phyloP scores from a whole-genome alignment of 2,113 vertebrate genomes.

The Plecturocebus donacophilus region DNA sequence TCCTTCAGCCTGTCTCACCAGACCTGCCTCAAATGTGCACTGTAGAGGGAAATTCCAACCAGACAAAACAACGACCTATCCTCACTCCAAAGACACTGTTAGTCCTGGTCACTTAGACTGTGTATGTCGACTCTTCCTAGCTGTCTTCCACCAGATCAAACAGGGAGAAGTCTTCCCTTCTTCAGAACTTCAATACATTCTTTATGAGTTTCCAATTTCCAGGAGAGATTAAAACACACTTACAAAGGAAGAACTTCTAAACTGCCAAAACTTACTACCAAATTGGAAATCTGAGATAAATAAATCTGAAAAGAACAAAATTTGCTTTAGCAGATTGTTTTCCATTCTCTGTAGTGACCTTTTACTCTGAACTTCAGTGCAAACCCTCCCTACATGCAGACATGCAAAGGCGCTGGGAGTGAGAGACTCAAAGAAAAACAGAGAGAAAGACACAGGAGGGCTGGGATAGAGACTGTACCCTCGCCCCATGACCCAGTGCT shows the following conservation, averaged over 20 bases:
- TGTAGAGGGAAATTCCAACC: not conserved
- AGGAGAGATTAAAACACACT: slow-evolving; percentile 63
- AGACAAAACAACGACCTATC: not conserved
- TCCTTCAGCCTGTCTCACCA: not conserved
- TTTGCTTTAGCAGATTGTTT: not conserved
- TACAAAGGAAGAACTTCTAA: slow-evolving; percentile 48
- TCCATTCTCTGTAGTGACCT: accelerated
- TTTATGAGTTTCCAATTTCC: slow-evolving; percentile 28
- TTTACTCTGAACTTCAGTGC: not conserved
- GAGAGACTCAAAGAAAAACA: not conserved
- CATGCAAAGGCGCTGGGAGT: accelerated
- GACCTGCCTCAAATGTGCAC: not conserved
- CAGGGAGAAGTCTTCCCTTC: accelerated
- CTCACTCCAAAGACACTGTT: not conserved
- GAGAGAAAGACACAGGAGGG: not conserved
- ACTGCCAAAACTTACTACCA: slow-evolving; percentile 53
- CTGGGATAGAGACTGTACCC: slow-evolving; percentile 39
- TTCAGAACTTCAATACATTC: accelerated
- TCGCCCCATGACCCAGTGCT: slow-evolving; percentile 42
- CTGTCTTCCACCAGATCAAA: not conserved
- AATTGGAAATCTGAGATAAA: slow-evolving; percentile 28
- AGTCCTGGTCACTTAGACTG: not conserved
- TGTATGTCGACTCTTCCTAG: not conserved
- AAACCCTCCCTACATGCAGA: accelerated
- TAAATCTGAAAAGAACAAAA: not conserved